Conservation (phyloP, 2,888 invertebrate species). For the Argynnis bischoffii region DNA sequence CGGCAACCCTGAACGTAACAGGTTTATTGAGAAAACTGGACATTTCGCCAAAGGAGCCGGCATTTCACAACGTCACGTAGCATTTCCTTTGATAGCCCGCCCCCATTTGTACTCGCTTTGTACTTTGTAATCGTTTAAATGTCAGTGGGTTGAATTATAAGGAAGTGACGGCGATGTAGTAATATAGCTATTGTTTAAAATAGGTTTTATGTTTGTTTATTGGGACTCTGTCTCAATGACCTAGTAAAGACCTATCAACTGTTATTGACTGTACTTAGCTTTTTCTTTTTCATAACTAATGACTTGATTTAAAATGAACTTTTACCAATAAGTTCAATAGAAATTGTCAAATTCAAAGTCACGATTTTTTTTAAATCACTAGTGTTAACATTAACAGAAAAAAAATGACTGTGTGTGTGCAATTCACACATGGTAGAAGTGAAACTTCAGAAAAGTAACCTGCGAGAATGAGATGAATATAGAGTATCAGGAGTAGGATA, state of each 20-base stretch:
- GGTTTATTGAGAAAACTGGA: slow-evolving; percentile 65
- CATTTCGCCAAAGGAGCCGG: slow-evolving; percentile 50
- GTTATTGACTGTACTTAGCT: too few relatives aligned
- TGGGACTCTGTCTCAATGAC: background rate
- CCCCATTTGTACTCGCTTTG: slow-evolving; percentile 38
- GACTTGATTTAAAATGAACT: too few relatives aligned
- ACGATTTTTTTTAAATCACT: too few relatives aligned
- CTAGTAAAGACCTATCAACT: background rate
- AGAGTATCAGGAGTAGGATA: too few relatives aligned
- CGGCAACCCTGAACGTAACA: slow-evolving; percentile 57
- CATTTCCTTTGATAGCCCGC: slow-evolving; percentile 40
- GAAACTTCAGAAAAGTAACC: too few relatives aligned
- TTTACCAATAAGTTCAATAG: too few relatives aligned
- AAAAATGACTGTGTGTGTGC: too few relatives aligned
- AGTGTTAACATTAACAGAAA: background rate
- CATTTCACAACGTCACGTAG: slow-evolving; percentile 36
- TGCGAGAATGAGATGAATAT: too few relatives aligned
- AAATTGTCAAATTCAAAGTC: too few relatives aligned
- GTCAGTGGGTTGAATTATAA: slow-evolving; percentile 40
- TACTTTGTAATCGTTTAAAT: slow-evolving; percentile 42
- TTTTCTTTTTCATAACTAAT: too few relatives aligned
- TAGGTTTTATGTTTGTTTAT: slow-evolving; percentile 1
- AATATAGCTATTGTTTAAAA: slow-evolving; percentile 12
- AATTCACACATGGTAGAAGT: too few relatives aligned
- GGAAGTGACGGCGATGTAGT: slow-evolving; percentile 22